Base-by-base conservation (phyloP, 2,888 invertebrate genomes). In the Oscheius onirici region DNA sequence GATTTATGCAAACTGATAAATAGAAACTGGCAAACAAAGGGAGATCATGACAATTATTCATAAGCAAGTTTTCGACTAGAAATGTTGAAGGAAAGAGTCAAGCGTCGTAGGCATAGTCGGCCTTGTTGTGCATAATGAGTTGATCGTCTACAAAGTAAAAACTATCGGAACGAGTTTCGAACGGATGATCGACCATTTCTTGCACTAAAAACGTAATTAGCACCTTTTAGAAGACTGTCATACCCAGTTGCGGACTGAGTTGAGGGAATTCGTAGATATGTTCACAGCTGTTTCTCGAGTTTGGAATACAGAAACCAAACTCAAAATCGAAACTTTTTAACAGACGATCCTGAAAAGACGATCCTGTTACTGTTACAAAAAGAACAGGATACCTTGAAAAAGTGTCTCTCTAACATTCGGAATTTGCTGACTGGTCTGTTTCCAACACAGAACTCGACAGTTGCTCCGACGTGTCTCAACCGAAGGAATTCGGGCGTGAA, bases 121-220 rank as follows among this genome's bases (percentile, higher is more conserved):
- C 97, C 91, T 97, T 97, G 90, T 97, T 97, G 90, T 97, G 97
- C 97, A 99, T 97, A 77, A 99, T 94, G 72, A 99, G 92, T 86
- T 92, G 92, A 89, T 96, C 94, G 89, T 97, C 96, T 74, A 97
- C 97, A 89, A 99, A 99, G 90, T 99, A 99, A 90, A 97, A 99
- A 87, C 96, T 96, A 90, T 99, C 97, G 0, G 97, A 97, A 82
- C 95, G 92, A 11, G 97, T 97, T 89, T 97, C 96, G 89, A 95
- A 97, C 20, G 97, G 97, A 87, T 92, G 92, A 43, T 92, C 92
- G 84, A 97, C 94, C 97, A 99, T 99, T 89, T 97, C 96, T 80
- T 94, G 92, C 87, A 95, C 97, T 52, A 44, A 41, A 51, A 55
- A 34, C 15, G n/a, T 10, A 15, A 34, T 15, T 17, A 6, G 15